These are phyloP conservation scores for Aplochiton taeniatus DNA, from an alignment of 2,797 vertebrate genomes.

Conservation along the genomic window DNA sequence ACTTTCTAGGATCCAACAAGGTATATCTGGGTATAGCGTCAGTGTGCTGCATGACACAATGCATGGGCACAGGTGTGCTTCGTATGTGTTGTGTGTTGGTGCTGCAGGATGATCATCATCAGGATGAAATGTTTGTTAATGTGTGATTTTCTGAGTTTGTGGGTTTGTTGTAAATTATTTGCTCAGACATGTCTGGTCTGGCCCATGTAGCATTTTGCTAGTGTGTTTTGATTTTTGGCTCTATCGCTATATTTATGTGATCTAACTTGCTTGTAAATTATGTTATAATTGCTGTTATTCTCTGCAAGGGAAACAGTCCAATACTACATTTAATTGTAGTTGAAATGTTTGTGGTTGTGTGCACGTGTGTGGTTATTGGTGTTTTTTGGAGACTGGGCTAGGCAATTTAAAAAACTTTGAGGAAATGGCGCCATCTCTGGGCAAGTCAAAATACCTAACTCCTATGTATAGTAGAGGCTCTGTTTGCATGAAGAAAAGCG, in stretches of 20 bases:
- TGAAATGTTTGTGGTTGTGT: background rate
- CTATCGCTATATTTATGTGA: background rate
- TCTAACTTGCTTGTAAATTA: slow-evolving; percentile 16
- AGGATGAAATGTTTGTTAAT: too few relatives aligned
- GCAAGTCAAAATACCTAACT: slow-evolving; percentile 8
- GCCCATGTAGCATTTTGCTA: background rate
- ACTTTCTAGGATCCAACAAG: slow-evolving; percentile 99
- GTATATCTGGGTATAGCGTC: slow-evolving; percentile 77
- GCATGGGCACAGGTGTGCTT: slow-evolving; percentile 64
- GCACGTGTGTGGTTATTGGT: background rate
- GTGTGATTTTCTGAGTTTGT: too few relatives aligned
- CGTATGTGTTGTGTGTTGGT: slow-evolving; percentile 8
- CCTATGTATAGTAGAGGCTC: slow-evolving; percentile 35
- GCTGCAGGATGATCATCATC: background rate
- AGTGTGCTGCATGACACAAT: slow-evolving; percentile 76
- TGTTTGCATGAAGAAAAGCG: background rate
- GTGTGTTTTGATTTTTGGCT: background rate
- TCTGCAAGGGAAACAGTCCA: slow-evolving; percentile 18
- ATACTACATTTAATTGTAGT: too few relatives aligned
- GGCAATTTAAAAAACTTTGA: background rate
- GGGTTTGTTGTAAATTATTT: background rate
- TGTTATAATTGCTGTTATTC: slow-evolving; percentile 9
- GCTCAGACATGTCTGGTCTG: background rate
- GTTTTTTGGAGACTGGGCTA: slow-evolving; percentile 19
- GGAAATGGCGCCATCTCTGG: slow-evolving; percentile 58